These are phyloP conservation scores for Cheilosia soror DNA, from an alignment of 2,888 invertebrate species.

Conservation along the genomic window DNA sequence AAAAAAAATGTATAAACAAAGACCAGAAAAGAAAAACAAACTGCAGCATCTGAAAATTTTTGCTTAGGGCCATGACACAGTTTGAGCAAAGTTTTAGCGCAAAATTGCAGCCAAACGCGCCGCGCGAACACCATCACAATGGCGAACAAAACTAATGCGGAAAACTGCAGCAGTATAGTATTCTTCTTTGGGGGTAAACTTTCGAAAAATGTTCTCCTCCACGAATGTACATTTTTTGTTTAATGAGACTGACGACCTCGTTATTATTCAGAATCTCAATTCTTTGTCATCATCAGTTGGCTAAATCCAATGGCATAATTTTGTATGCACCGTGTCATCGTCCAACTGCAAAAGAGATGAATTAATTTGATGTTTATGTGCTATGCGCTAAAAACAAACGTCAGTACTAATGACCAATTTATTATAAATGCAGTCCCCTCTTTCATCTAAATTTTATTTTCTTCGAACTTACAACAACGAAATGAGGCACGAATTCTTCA, in stretches of 20 bases:
- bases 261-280: constrained; percentile 44
- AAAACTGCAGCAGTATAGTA: constrained; percentile 18
- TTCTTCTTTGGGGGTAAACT: constrained; percentile 28
- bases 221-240: constrained; percentile 10
- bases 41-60: constrained; percentile 30
- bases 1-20: neutral
- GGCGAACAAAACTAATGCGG: constrained; percentile 22
- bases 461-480: constrained; percentile 3
- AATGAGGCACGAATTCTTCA: constrained; percentile 24
- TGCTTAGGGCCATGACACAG: constrained; percentile 22
- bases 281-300: constrained; percentile 46
- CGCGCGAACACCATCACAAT: constrained; percentile 19
- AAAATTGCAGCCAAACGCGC: constrained; percentile 10
- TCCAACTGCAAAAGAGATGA: neutral
- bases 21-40: constrained; percentile 17
- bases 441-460: neutral
- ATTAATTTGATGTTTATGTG: constrained; percentile 26
- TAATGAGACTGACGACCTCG: constrained; percentile 55
- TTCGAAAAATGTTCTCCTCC: constrained; percentile 19
- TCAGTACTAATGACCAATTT: constrained; percentile 55
- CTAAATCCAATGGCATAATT: constrained; percentile 22
- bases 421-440: constrained; percentile 9
- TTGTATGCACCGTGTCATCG: constrained; percentile 16
- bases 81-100: constrained; percentile 32
- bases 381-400: constrained; percentile 36